These are phyloP conservation scores for Bovichtus diacanthus DNA, from an alignment of 2,797 vertebrate species.

Conservation along the genomic window DNA sequence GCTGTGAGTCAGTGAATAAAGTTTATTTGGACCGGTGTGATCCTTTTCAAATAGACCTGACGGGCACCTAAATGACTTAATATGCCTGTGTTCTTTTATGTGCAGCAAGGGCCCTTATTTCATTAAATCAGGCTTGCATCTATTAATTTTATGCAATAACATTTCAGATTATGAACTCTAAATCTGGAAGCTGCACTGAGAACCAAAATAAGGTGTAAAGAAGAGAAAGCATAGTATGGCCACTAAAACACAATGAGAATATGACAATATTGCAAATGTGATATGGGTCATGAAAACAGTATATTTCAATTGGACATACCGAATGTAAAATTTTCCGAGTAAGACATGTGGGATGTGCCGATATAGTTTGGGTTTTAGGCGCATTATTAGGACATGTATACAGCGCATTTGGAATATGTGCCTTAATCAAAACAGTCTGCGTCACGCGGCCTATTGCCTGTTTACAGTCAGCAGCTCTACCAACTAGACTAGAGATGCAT, in stretches of 20 bases:
- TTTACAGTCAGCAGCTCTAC: too few relatives aligned
- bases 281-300: too few relatives aligned
- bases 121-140: not conserved
- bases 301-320: too few relatives aligned
- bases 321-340: too few relatives aligned
- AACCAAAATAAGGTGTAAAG: not conserved
- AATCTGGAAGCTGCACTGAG: not conserved
- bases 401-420: too few relatives aligned
- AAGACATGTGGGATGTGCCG: too few relatives aligned
- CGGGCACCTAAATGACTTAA: not conserved
- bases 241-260: not conserved
- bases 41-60: not conserved
- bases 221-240: not conserved
- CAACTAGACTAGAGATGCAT: too few relatives aligned
- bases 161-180: not conserved
- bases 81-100: not conserved
- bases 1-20: not conserved
- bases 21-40: not conserved
- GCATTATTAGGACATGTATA: too few relatives aligned
- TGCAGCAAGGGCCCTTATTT: not conserved
- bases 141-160: not conserved
- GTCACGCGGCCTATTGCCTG: too few relatives aligned
- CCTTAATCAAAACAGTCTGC: too few relatives aligned
- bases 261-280: too few relatives aligned
- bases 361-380: too few relatives aligned